These are phyloP conservation scores for Ectropis crepuscularia DNA, from an alignment of 2,888 invertebrate species.

Conservation along the genomic window DNA sequence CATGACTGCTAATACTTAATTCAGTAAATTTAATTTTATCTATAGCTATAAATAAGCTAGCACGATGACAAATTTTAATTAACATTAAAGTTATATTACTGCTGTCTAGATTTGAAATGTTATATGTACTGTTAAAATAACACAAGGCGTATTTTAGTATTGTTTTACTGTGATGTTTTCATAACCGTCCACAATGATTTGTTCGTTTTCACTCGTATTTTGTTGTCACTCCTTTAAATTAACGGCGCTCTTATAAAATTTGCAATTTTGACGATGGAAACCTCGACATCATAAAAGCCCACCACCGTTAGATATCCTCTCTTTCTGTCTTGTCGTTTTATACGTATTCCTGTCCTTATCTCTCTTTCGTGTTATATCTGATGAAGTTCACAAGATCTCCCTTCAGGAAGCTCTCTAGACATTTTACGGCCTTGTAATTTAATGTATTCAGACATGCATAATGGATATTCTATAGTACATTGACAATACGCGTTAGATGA, in stretches of 20 bases:
- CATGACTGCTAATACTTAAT: conserved; percentile 11
- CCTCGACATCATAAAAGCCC: conserved; percentile 11
- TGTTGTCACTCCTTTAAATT: conserved; percentile 2
- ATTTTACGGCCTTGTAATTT: conserved; percentile 29
- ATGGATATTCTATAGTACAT: conserved; percentile 6
- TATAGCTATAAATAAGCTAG: conserved; percentile 15
- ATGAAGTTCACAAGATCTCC: conserved; percentile 9
- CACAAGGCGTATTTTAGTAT: no score
- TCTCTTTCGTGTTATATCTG: background rate
- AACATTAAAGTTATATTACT: conserved; percentile 9
- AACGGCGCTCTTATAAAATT: conserved; percentile 7
- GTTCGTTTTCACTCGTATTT: background rate
- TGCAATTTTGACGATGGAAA: background rate
- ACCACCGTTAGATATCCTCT: background rate
- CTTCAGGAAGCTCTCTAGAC: conserved; percentile 23
- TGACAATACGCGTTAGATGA: conserved; percentile 8
- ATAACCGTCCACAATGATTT: conserved; percentile 1
- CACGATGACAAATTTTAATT: conserved; percentile 24
- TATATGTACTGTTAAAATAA: background rate
- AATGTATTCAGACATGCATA: conserved; percentile 18
- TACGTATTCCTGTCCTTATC: background rate
- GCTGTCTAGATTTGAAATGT: conserved; percentile 16
- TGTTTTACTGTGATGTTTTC: background rate
- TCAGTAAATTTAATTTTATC: conserved; percentile 21
- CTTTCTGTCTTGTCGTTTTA: conserved; percentile 3